These are phyloP conservation scores for Hypotaenidia okinawae DNA, from an alignment of 2,797 vertebrate genomes.

Conservation along the genomic window DNA sequence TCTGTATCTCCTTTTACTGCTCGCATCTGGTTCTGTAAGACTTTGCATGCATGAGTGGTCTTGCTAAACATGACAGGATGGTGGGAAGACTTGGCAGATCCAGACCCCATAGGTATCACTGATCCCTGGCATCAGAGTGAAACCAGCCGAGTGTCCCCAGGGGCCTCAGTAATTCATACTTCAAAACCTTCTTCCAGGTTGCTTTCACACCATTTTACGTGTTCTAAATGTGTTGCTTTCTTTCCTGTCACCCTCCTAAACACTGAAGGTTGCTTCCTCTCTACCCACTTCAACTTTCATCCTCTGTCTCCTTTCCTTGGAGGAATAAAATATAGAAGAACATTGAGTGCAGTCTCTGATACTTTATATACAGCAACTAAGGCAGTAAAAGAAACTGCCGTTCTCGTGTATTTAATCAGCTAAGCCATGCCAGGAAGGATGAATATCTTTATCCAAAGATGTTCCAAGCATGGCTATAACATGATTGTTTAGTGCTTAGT, in stretches of 20 bases:
- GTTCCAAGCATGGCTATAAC: accelerated
- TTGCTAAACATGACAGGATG: not conserved
- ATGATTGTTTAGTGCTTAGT: not conserved
- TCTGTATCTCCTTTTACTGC: not conserved
- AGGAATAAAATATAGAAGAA: not conserved
- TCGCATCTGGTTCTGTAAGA: not conserved
- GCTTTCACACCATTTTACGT: not conserved
- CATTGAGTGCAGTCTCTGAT: not conserved
- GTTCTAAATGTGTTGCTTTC: not conserved
- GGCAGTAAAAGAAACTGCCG: not conserved
- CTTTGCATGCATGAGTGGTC: not conserved
- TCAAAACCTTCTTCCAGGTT: not conserved
- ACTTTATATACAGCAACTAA: not conserved
- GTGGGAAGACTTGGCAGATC: not conserved
- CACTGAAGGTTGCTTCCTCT: not conserved
- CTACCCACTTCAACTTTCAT: not conserved
- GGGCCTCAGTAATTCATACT: not conserved
- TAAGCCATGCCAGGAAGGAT: not conserved
- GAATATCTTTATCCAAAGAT: not conserved
- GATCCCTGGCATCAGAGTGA: not conserved
- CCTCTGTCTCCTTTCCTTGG: not conserved
- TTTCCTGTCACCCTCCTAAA: not conserved
- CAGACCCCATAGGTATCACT: not conserved
- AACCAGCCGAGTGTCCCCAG: not conserved
- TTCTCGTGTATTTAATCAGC: not conserved